Percentiles rank a stretch among this genome's conserved stretches.
phyloP scores from a whole-genome alignment of 2,888 invertebrate genomes.

The Sthenelais limicola region DNA sequence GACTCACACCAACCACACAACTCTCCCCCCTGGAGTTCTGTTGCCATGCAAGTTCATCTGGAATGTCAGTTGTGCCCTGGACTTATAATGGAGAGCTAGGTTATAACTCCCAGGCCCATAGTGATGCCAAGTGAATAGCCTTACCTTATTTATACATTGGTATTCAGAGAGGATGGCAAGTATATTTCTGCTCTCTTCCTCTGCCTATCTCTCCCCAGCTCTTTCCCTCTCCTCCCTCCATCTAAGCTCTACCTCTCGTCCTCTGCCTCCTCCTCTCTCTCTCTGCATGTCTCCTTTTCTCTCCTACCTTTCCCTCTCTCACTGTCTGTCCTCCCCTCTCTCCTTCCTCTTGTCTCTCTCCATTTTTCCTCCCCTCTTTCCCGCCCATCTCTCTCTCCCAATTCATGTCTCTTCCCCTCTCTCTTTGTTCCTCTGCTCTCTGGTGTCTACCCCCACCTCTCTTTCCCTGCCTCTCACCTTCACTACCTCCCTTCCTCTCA shows the following conservation, averaged over 20 bases:
- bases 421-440: not conserved
- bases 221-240: not conserved
- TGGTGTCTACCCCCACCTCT: not conserved
- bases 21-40: no score
- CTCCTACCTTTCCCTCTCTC: not conserved
- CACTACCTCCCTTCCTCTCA: not conserved
- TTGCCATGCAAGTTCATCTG: no score
- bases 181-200: not conserved
- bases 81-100: no score
- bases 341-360: not conserved
- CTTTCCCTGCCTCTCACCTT: not conserved
- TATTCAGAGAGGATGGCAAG: no score
- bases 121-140: no score
- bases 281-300: not conserved
- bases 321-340: not conserved
- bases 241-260: not conserved
- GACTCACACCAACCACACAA: no score
- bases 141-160: no score
- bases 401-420: not conserved
- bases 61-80: no score
- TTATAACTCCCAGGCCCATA: no score
- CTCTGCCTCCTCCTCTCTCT: not conserved
- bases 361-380: not conserved
- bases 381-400: not conserved
- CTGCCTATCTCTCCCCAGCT: not conserved